Percentiles rank a stretch among this genome's conserved stretches.
Evolutionary conservation across 2,888 invertebrate genomes (phyloP).

Genomic region (Chrysolina haemoptera): DNA sequence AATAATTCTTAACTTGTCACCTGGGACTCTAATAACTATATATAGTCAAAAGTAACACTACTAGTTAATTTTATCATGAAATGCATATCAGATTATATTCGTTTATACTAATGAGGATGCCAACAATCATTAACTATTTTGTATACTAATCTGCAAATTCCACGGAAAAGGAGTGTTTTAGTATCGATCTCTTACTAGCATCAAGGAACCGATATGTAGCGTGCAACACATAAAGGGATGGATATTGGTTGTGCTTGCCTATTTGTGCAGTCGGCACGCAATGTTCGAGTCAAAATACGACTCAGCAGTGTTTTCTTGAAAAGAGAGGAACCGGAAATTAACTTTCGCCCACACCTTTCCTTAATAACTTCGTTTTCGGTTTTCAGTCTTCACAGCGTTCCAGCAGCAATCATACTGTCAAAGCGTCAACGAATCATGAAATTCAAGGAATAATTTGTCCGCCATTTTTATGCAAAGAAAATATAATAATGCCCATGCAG

Average conservation of each 20-base stretch:
- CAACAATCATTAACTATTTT: neutral
- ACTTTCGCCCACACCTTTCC: slow-evolving; percentile 55
- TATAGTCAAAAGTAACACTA: too few species aligned
- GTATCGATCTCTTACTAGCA: neutral
- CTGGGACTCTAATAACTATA: too few species aligned
- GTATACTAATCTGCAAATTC: slow-evolving; percentile 5
- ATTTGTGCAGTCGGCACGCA: slow-evolving; percentile 41
- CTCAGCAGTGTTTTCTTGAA: slow-evolving; percentile 43
- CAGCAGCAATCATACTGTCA: slow-evolving; percentile 39
- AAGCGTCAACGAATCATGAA: slow-evolving; percentile 30
- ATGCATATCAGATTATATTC: too few species aligned
- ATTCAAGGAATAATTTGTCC: slow-evolving; percentile 30
- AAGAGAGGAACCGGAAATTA: slow-evolving; percentile 52
- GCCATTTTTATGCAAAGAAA: neutral
- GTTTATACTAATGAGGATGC: neutral
- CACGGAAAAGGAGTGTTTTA: slow-evolving; percentile 10
- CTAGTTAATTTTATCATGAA: too few species aligned
- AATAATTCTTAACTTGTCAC: too few species aligned
- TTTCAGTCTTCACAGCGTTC: slow-evolving; percentile 40
- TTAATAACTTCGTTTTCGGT: slow-evolving; percentile 50
- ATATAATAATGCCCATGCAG: neutral
- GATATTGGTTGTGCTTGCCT: slow-evolving; percentile 42
- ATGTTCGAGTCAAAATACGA: slow-evolving; percentile 40
- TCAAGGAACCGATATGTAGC: slow-evolving; percentile 27
- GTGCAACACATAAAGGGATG: slow-evolving; percentile 37